Base-by-base conservation (phyloP, 2,797 vertebrate species). In the Pangasius mekongensis region DNA sequence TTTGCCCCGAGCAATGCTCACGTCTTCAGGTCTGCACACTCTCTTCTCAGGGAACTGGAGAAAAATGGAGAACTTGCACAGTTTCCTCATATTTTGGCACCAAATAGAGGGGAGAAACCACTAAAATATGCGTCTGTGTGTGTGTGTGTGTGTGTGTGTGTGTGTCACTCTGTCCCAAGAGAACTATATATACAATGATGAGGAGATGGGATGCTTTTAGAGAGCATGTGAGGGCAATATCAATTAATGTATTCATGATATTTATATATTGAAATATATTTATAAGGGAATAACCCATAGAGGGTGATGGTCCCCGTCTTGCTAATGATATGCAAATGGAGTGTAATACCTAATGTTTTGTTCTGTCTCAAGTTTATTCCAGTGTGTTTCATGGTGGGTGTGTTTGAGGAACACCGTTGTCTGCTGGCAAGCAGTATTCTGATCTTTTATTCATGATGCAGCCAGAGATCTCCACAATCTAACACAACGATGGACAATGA, bases 241-340 rank as follows among this genome's bases (percentile, higher is more conserved):
- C 93, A 94, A 95, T 96, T 95, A 94, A 96, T 95, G 93, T 95
- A 96, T 96, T 96, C 95, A 96, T 96, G 93, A 96, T 95, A 96
- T 96, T 95, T 95, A 96, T 96, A 94, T 95, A 96, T 96, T 96
- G 95, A 96, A 96, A 96, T 96, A 95, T 96, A 96, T 96, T 96
- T 96, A 96, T 96, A 94, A 95, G 95, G 92, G 92, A 93, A 94
- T 94, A 94, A 94, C 91, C 95, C 95, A 94, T 91, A 92, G 94
- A 94, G 93, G 94, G 93, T 89, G 93, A 93, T 85, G 91, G 93
- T 89, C 92, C 91, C 91, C 87, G 92, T 93, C 93, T 93, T 94
- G 91, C 92, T 96, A 96, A 97, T 96, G 93, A 95, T 89, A 96
- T 96, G 95, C 95, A 96, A 96, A 96, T 96, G 91, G 93, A 49